These are phyloP conservation scores for Trachurus trachurus DNA, from an alignment of 2,797 vertebrate species.

Conservation along the genomic window DNA sequence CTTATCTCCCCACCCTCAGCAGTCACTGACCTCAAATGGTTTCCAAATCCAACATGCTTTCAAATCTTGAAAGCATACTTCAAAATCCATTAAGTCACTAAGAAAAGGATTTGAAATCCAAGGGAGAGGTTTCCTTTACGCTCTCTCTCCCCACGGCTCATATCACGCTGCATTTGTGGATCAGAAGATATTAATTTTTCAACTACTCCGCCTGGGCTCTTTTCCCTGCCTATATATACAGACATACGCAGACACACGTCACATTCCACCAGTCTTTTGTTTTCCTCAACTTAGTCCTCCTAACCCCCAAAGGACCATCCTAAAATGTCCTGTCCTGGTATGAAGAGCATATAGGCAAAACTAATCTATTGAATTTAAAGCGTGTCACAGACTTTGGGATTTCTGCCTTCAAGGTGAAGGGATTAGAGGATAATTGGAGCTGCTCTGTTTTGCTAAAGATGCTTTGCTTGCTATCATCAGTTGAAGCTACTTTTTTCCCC, in stretches of 20 bases:
- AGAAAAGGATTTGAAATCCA: slow-evolving; percentile 66
- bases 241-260: slow-evolving; percentile 19
- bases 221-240: slow-evolving; percentile 26
- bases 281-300: slow-evolving; percentile 28
- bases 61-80: slow-evolving; percentile 69
- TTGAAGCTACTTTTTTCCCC: slow-evolving; percentile 39
- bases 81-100: slow-evolving; percentile 69
- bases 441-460: slow-evolving; percentile 57
- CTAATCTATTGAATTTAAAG: slow-evolving; percentile 48
- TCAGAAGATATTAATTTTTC: slow-evolving; percentile 67
- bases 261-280: slow-evolving; percentile 33
- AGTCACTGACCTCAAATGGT: slow-evolving; percentile 29
- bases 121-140: slow-evolving; percentile 33
- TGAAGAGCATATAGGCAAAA: slow-evolving; percentile 29
- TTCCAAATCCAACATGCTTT: slow-evolving; percentile 49
- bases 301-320: slow-evolving; percentile 16
- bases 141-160: slow-evolving; percentile 23
- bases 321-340: slow-evolving; percentile 20
- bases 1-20: slow-evolving; percentile 26
- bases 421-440: slow-evolving; percentile 60
- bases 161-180: slow-evolving; percentile 61
- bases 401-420: slow-evolving; percentile 27
- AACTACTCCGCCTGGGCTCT: slow-evolving; percentile 41
- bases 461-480: slow-evolving; percentile 56
- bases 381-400: slow-evolving; percentile 54